These are phyloP conservation scores for Oreotrochilus melanogaster DNA, from an alignment of 2,113 vertebrate genomes.

Conservation along the genomic window DNA sequence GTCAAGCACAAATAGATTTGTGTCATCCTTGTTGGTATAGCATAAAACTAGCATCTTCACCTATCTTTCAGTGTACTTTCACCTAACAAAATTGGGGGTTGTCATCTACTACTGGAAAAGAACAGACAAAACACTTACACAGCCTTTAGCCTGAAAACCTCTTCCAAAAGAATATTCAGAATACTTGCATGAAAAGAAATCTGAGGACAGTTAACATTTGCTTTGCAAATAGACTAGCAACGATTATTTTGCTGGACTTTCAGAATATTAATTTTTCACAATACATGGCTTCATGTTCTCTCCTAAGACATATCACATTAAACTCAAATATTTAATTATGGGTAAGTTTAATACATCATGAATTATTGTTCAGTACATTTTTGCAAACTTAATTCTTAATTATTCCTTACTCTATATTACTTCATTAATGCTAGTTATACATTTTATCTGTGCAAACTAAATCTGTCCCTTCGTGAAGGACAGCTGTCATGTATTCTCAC, in stretches of 20 bases:
- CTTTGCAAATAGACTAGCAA: not conserved
- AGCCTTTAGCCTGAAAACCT: not conserved
- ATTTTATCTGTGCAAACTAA: not conserved
- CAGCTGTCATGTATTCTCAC: not conserved
- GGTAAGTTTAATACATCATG: not conserved
- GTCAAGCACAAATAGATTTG: not conserved
- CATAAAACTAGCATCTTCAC: not conserved
- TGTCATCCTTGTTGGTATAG: not conserved
- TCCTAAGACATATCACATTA: not conserved
- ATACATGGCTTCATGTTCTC: not conserved
- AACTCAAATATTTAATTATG: not conserved
- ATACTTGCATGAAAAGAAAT: not conserved
- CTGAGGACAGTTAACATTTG: not conserved
- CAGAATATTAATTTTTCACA: not conserved
- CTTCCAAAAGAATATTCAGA: not conserved
- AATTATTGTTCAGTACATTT: not conserved
- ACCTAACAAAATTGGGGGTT: not conserved
- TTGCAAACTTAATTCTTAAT: not conserved
- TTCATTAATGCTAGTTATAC: not conserved
- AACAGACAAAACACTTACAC: not conserved
- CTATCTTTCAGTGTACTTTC: not conserved
- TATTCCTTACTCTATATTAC: not conserved
- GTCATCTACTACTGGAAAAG: not conserved
- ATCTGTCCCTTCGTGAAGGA: not conserved
- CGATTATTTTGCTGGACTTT: not conserved